These are phyloP conservation scores for Caradrina kadenii DNA, from an alignment of 2,888 invertebrate species.

Conservation along the genomic window DNA sequence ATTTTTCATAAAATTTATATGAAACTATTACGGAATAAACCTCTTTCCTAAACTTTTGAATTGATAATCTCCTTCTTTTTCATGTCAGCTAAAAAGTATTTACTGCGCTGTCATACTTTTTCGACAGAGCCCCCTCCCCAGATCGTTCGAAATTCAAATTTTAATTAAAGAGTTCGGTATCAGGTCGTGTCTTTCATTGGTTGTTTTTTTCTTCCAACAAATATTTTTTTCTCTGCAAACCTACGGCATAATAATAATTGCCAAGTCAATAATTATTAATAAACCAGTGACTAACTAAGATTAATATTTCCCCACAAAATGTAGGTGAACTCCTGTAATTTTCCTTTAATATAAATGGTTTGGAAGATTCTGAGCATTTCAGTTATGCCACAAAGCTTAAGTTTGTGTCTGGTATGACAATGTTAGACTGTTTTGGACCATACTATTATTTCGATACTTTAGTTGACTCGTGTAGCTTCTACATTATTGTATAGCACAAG, in stretches of 20 bases:
- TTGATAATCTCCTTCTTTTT: too few relatives aligned
- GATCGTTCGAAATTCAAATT: too few relatives aligned
- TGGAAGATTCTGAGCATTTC: constrained; percentile 17
- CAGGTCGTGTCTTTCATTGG: not conserved
- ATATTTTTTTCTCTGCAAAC: not conserved
- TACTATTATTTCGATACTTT: not conserved
- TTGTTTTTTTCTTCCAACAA: not conserved
- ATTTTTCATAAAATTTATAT: too few relatives aligned
- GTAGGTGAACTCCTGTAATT: constrained; percentile 24
- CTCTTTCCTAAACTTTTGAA: too few relatives aligned
- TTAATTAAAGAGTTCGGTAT: not conserved
- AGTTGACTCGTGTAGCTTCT: not conserved
- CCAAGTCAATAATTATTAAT: not conserved
- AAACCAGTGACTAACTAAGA: constrained; percentile 11
- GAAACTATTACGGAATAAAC: too few relatives aligned
- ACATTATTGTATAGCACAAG: too few relatives aligned
- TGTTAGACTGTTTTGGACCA: constrained; percentile 6
- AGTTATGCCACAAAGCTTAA: constrained; percentile 23
- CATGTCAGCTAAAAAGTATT: too few relatives aligned
- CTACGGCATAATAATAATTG: not conserved
- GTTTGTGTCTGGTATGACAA: constrained; percentile 7
- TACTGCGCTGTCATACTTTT: too few relatives aligned
- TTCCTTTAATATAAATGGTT: constrained; percentile 49
- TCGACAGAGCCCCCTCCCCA: too few relatives aligned
- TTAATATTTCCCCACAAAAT: constrained; percentile 23